A percentile compares a stretch with the other conserved stretches of the same genome.
These are phyloP conservation scores for Carassius carassius DNA, from an alignment of 2,113 vertebrate genomes.

Conservation along the genomic window DNA sequence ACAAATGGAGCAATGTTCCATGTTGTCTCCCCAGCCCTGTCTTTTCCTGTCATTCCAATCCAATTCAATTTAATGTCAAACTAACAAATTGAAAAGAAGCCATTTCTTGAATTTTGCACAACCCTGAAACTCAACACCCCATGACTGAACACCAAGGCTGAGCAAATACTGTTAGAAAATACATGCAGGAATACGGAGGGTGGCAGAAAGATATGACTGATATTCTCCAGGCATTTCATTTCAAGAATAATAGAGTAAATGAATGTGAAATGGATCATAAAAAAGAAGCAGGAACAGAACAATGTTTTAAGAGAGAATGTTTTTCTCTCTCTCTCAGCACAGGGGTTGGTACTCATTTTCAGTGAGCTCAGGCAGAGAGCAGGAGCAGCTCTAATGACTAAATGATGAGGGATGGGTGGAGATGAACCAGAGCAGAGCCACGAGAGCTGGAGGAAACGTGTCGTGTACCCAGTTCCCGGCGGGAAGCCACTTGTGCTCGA, in stretches of 20 bases:
- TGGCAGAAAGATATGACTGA: background rate
- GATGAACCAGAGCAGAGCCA: conserved; percentile 15
- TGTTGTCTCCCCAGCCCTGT: background rate
- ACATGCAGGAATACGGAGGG: background rate
- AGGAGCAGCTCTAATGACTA: conserved; percentile 12
- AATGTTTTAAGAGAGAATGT: background rate
- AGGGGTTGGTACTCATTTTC: conserved; percentile 33
- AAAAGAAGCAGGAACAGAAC: background rate
- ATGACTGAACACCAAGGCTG: background rate
- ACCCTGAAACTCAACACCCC: background rate
- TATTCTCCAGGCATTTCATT: background rate
- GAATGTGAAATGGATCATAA: background rate
- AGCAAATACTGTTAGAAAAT: background rate
- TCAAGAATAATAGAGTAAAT: background rate
- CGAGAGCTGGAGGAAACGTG: conserved; percentile 7
- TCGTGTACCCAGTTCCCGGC: background rate
- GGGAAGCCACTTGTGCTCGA: conserved; percentile 8
- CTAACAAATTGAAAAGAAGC: background rate
- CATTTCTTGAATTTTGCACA: background rate
- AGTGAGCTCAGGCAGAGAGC: conserved; percentile 11
- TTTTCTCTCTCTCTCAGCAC: background rate
- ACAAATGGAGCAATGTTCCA: too few species aligned
- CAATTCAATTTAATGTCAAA: background rate
- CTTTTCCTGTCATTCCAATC: background rate
- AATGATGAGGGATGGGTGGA: conserved; percentile 26